Evolutionary conservation across 2,113 vertebrate genomes (phyloP).

Genomic region (Chaenogobius annularis): DNA sequence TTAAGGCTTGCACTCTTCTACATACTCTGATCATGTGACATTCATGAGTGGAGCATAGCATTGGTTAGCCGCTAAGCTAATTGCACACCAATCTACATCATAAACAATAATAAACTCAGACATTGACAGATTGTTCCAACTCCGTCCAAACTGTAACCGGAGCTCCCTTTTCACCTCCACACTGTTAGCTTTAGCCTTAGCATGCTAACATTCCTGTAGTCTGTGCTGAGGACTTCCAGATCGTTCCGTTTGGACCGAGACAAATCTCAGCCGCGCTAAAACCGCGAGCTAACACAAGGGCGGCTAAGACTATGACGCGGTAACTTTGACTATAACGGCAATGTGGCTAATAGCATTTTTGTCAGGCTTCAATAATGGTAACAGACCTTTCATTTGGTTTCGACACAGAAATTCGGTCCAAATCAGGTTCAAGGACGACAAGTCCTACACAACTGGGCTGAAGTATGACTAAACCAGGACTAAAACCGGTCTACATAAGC

Average conservation of each 20-base stretch:
- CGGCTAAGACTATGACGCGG: not conserved
- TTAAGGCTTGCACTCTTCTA: not conserved
- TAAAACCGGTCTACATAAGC: too few species aligned
- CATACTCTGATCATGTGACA: not conserved
- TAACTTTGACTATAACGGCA: not conserved
- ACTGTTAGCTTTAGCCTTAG: conserved; percentile 55
- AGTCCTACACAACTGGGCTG: too few species aligned
- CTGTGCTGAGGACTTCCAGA: conserved; percentile 62
- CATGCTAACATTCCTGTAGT: conserved; percentile 60
- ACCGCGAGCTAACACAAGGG: not conserved
- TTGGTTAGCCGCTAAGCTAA: not conserved
- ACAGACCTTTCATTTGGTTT: not conserved
- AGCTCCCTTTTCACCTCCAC: conserved; percentile 15
- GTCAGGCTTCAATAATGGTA: not conserved
- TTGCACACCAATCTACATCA: not conserved
- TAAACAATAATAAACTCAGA: not conserved
- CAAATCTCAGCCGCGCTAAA: conserved; percentile 19
- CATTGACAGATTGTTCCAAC: not conserved
- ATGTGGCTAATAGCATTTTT: not conserved
- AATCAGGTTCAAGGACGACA: not conserved
- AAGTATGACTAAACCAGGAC: too few species aligned
- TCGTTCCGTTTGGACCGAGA: conserved; percentile 63
- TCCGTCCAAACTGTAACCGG: not conserved
- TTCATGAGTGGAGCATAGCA: not conserved
- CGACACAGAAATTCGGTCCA: not conserved